These are phyloP conservation scores for Rutilus rutilus DNA, from an alignment of 2,113 vertebrate species.

Conservation along the genomic window DNA sequence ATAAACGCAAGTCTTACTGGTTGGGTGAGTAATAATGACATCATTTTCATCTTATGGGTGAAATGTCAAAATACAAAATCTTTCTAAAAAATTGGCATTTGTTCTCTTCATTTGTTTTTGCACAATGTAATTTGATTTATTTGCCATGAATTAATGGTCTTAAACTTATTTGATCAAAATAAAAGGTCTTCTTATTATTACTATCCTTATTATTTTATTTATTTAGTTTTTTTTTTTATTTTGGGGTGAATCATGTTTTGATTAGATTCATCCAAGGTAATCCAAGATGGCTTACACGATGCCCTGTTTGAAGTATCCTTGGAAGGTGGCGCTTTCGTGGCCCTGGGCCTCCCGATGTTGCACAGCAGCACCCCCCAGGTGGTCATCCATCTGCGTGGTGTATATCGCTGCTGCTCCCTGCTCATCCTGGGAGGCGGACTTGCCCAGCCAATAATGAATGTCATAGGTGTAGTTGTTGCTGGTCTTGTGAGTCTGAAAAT, in stretches of 20 bases:
- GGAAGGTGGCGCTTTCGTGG: conserved; percentile 81
- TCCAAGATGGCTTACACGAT: conserved; percentile 74
- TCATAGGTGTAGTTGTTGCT: conserved; percentile 77
- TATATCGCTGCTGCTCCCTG: conserved; percentile 85
- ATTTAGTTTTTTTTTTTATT: no score
- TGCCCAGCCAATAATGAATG: conserved; percentile 88
- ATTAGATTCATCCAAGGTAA: not conserved
- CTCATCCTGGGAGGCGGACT: conserved; percentile 79
- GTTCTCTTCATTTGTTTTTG: no score
- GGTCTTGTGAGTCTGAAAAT: conserved; percentile 78
- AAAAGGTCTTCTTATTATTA: no score
- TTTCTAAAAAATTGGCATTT: no score
- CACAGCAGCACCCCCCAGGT: conserved; percentile 78
- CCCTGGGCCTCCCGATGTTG: conserved; percentile 85
- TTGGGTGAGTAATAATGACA: no score
- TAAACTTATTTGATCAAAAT: no score
- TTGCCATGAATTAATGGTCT: no score
- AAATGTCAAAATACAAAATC: no score
- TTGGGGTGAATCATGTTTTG: not conserved
- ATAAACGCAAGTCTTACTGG: no score
- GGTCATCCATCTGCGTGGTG: conserved; percentile 81
- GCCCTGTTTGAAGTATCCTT: conserved; percentile 85
- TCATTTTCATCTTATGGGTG: no score
- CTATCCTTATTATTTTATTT: no score
- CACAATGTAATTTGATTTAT: no score